Conservation (phyloP, 2,888 invertebrate genomes). For the Ormyrus nitidulus region DNA sequence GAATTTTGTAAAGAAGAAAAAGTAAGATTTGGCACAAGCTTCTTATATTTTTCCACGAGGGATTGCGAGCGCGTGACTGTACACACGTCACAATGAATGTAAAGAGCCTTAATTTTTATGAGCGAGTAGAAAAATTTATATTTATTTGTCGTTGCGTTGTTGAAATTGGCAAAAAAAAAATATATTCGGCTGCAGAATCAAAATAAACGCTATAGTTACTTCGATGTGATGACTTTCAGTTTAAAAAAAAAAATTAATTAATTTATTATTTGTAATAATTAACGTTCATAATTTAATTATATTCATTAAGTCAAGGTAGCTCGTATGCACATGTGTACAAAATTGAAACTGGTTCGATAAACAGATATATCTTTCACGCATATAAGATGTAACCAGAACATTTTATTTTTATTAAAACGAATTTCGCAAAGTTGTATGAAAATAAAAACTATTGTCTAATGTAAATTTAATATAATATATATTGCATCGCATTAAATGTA, state of each 20-base stretch:
- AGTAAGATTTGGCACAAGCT: conserved; percentile 14
- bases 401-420: conserved; percentile 38
- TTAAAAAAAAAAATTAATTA: conserved; percentile 16
- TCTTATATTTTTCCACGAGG: conserved; percentile 41
- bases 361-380: conserved; percentile 24
- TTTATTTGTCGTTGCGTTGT: too few species aligned
- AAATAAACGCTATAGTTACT: not conserved
- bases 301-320: too few species aligned
- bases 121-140: not conserved
- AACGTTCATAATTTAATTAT: not conserved
- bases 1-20: conserved; percentile 28
- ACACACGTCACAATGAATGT: not conserved
- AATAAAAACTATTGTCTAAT: not conserved
- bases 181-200: conserved; percentile 1
- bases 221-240: conserved; percentile 46
- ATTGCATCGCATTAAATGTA: too few species aligned
- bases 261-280: not conserved
- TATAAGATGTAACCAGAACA: conserved; percentile 4
- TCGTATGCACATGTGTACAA: conserved; percentile 24
- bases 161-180: not conserved
- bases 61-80: conserved; percentile 2
- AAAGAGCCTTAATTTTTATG: conserved; percentile 12
- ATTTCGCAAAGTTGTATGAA: conserved; percentile 7
- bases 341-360: conserved; percentile 52
- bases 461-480: not conserved